These are phyloP conservation scores for Capreolus pygargus DNA, from an alignment of 2,113 vertebrate species.

Conservation along the genomic window DNA sequence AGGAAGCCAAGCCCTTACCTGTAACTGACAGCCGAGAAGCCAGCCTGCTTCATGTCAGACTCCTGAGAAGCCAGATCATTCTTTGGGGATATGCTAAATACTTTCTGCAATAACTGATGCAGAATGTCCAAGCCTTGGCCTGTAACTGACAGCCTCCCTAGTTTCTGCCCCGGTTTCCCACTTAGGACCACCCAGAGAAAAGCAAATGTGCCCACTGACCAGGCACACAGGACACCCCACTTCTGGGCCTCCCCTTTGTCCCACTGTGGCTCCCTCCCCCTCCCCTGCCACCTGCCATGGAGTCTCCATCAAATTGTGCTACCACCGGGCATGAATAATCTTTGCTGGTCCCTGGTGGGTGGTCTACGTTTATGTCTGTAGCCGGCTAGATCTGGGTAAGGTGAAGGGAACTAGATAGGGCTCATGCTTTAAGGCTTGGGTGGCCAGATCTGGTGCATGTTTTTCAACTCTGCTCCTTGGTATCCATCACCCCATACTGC, in stretches of 20 bases:
- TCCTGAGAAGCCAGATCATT: not conserved
- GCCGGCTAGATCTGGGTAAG: not conserved
- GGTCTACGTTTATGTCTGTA: not conserved
- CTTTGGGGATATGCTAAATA: not conserved
- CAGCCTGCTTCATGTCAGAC: not conserved
- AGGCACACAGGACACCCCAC: not conserved
- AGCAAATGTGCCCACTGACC: too few species aligned
- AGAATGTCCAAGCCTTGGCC: too few species aligned
- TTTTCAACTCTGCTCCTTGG: not conserved
- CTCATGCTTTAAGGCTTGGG: not conserved
- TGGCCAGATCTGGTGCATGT: not conserved
- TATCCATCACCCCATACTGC: not conserved
- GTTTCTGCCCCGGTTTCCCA: not conserved
- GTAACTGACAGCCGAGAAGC: not conserved
- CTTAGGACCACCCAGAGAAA: not conserved
- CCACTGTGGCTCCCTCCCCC: not conserved
- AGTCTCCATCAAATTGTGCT: not conserved
- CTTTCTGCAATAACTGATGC: rapidly evolving
- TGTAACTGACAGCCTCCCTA: not conserved
- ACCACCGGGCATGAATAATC: not conserved
- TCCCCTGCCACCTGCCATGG: not conserved
- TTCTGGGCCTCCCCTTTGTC: too few species aligned
- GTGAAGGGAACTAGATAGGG: too few species aligned
- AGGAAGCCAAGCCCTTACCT: not conserved
- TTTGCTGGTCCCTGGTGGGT: not conserved